Percentiles rank a stretch among this genome's conserved stretches.
Conservation (phyloP, 1,140 invertebrate species). For the Zaprionus tsacasi region DNA sequence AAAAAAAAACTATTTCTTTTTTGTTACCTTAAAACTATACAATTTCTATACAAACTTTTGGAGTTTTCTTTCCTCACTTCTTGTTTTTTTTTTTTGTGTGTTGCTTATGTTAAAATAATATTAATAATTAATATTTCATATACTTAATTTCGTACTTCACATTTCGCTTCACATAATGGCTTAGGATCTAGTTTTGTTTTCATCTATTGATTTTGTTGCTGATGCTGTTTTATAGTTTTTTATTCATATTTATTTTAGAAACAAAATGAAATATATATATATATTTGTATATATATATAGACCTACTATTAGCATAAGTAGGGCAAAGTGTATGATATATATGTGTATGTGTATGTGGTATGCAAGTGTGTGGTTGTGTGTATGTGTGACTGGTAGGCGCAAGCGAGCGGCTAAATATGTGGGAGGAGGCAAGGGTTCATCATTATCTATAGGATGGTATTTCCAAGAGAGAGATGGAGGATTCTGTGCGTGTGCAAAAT, state of each 20-base stretch:
- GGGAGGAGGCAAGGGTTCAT: background rate
- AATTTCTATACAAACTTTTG: constrained; percentile 40
- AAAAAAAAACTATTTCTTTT: constrained; percentile 31
- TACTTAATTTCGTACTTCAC: constrained; percentile 72
- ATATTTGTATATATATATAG: constrained; percentile 13
- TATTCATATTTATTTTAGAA: constrained; percentile 73
- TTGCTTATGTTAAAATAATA: constrained; percentile 31
- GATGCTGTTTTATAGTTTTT: constrained; percentile 14
- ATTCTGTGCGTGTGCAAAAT: constrained; percentile 7
- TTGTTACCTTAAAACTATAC: constrained; percentile 30
- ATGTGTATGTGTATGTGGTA: constrained; percentile 6
- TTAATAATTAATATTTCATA: constrained; percentile 44
- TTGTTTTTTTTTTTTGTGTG: background rate
- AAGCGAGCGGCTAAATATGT: constrained; percentile 33
- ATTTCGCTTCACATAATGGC: constrained; percentile 53
- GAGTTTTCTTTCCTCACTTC: background rate
- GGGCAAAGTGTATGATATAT: constrained; percentile 51
- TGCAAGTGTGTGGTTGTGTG: constrained; percentile 14
- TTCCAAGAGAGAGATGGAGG: background rate
- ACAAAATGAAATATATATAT: constrained; percentile 62
- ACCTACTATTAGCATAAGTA: constrained; percentile 57
- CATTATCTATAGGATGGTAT: background rate
- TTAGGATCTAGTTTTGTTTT: constrained; percentile 29
- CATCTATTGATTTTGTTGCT: constrained; percentile 20
- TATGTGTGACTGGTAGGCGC: constrained; percentile 18